Percentiles rank a stretch among this genome's conserved stretches.
phyloP scores from a whole-genome alignment of 1,140 invertebrate genomes.

The Drosophila suzukii region DNA sequence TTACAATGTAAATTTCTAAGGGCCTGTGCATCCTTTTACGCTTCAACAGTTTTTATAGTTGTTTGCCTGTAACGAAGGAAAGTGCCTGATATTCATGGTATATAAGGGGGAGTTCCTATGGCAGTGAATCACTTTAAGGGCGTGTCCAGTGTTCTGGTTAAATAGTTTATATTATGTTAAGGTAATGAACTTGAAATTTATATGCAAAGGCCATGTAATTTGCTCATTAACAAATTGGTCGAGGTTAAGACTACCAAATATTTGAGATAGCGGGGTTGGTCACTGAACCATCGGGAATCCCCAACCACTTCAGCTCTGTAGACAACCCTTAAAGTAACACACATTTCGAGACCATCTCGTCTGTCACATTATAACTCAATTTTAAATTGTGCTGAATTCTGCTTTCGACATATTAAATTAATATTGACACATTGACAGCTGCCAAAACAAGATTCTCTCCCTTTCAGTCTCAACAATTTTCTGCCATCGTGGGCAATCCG shows the following conservation, averaged over 20 bases:
- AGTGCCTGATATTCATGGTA: conserved; percentile 26
- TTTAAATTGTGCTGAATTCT: conserved; percentile 74
- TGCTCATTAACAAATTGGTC: conserved; percentile 72
- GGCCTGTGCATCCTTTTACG: conserved; percentile 66
- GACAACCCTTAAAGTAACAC: conserved; percentile 27
- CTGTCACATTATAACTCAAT: conserved; percentile 72
- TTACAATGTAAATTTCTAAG: neutral
- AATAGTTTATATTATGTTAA: conserved; percentile 42
- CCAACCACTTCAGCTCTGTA: conserved; percentile 33
- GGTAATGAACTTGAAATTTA: conserved; percentile 57
- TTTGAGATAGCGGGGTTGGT: conserved; percentile 2
- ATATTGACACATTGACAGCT: conserved; percentile 83
- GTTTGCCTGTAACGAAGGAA: conserved; percentile 42
- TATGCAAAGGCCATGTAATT: conserved; percentile 69
- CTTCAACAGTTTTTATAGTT: conserved; percentile 72
- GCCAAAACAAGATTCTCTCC: conserved; percentile 64
- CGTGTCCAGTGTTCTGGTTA: conserved; percentile 30
- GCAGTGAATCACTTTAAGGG: conserved; percentile 48
- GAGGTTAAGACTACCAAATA: conserved; percentile 4
- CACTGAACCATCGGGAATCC: conserved; percentile 13
- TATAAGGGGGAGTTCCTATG: conserved; percentile 11
- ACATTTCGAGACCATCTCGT: conserved; percentile 37
- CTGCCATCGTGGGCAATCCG: conserved; percentile 16
- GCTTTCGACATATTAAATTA: conserved; percentile 80
- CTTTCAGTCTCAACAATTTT: conserved; percentile 22